Evolutionary conservation across 2,797 vertebrate species (phyloP), one percentile per base, ranked within the genome.

Genomic region (Eupleurogrammus muticus): DNA sequence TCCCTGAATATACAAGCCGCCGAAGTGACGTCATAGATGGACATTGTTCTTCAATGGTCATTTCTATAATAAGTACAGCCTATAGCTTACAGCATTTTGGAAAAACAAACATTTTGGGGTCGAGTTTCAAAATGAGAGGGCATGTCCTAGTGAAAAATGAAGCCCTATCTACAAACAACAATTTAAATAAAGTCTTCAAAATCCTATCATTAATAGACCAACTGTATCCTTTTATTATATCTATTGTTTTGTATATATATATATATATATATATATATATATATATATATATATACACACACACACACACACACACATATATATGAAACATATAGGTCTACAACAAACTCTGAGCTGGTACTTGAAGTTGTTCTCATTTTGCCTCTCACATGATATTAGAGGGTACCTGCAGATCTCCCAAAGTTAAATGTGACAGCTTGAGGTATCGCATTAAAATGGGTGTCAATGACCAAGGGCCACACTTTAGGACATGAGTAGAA

Each of bases 381-480:
- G 71, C 68, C 72, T 80, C 49, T 47, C 28, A n/a, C 17, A 58
- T 68, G 68, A 66, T 66, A 70, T 77, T 73, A 75, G 10, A 66
- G 40, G 68, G 16, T 83, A 87, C 80, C 84, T 84, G 81, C 74
- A 71, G 55, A 70, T 77, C 54, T 71, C 80, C 79, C 44, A 54
- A 78, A 84, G 80, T 81, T 85, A 77, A 90, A 89, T 80, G 82
- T 83, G 89, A 85, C 86, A 82, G 86, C 84, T 87, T 90, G 84
- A 89, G 88, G 85, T 84, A 87, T 83, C 38, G 55, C 84, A 92
- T 92, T 87, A 89, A 90, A 92, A 90, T 89, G 79, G 85, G 91
- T 90, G 91, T 92, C 90, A 90, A 82, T 92, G 90, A 88, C 89
- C 52, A 8, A 85, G 88, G 81, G 90, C 84, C 91, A 92, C 92